phyloP scores from a whole-genome alignment of 2,888 invertebrate species.

The Lasius platythorax region DNA sequence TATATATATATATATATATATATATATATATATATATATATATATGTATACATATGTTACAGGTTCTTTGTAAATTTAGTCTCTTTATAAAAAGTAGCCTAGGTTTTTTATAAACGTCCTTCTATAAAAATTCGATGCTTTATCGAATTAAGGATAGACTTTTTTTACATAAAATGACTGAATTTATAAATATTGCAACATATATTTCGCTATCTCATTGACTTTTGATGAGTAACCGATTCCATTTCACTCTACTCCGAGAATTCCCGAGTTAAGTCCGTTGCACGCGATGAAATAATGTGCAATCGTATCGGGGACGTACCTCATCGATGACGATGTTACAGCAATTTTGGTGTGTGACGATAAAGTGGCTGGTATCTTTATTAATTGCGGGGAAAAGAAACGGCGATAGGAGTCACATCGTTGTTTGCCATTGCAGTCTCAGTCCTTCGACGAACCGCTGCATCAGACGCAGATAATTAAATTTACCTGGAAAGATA shows the following conservation, averaged over 20 bases:
- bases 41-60: background rate
- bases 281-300: background rate
- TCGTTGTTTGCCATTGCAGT: background rate
- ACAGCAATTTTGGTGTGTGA: constrained; percentile 70
- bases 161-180: background rate
- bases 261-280: background rate
- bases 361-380: constrained; percentile 34
- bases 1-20: no score
- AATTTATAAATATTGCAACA: background rate
- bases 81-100: no score
- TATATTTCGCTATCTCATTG: background rate
- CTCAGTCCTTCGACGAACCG: constrained; percentile 12
- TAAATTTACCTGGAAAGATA: constrained; percentile 12
- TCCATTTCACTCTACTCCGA: background rate
- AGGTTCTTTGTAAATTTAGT: no score
- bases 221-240: background rate
- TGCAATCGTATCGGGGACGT: constrained; percentile 68
- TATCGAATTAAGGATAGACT: background rate
- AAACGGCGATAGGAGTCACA: constrained; percentile 16
- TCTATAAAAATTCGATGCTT: background rate
- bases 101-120: background rate
- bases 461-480: constrained; percentile 38
- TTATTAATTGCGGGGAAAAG: constrained; percentile 52
- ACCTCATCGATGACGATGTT: constrained; percentile 67
- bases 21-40: background rate